These are phyloP conservation scores for Calameuta filiformis DNA, from an alignment of 2,888 invertebrate species.

Conservation along the genomic window DNA sequence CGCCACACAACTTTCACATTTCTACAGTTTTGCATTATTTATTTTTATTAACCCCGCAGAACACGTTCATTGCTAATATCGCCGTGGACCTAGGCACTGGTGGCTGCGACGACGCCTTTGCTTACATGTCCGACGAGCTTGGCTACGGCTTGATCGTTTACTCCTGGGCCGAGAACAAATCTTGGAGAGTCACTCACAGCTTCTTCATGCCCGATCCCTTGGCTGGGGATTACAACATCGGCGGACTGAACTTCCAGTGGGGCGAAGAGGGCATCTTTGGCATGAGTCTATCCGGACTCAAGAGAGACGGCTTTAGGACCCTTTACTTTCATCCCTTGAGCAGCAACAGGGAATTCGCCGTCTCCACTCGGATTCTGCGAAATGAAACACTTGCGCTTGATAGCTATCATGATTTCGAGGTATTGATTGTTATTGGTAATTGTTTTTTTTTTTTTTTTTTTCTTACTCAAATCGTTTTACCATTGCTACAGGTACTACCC, in stretches of 20 bases:
- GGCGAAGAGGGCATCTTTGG: conserved; percentile 85
- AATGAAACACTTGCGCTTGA: conserved; percentile 75
- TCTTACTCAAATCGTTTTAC: not conserved
- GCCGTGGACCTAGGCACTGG: conserved; percentile 80
- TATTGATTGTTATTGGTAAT: conserved; percentile 31
- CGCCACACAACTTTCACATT: not conserved
- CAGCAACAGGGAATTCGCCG: conserved; percentile 82
- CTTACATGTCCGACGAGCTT: conserved; percentile 85
- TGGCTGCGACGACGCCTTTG: conserved; percentile 80
- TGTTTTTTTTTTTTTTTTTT: not conserved
- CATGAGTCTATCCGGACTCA: conserved; percentile 76
- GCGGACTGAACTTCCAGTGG: conserved; percentile 88
- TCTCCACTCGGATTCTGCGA: conserved; percentile 79
- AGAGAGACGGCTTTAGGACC: conserved; percentile 76
- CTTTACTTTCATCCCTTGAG: conserved; percentile 84
- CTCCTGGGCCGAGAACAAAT: conserved; percentile 80
- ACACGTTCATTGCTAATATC: conserved; percentile 88
- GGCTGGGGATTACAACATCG: conserved; percentile 81
- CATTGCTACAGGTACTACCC: conserved; percentile 64
- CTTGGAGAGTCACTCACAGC: conserved; percentile 83
- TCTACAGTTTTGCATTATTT: not conserved
- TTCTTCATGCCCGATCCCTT: conserved; percentile 86
- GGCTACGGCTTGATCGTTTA: conserved; percentile 85
- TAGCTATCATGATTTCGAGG: conserved; percentile 78
- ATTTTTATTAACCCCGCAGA: conserved; percentile 42